Base-by-base conservation (phyloP, 1,140 invertebrate species). In the Drosophila rufa region DNA sequence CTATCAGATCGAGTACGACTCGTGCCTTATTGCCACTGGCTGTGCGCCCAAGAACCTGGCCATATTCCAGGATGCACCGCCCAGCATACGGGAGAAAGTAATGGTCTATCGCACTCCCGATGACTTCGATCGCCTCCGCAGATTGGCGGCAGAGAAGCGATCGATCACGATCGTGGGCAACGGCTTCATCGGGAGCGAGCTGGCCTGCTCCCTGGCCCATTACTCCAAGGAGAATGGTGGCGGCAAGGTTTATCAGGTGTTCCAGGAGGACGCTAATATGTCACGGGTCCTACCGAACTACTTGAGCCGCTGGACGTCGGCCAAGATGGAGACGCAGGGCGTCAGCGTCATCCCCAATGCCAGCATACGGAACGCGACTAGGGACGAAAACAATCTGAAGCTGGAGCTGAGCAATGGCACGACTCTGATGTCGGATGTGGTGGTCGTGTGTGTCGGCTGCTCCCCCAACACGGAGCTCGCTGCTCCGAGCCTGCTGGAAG, bases 161-260 rank as follows among this genome's bases (percentile, higher is more conserved):
- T 95, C 95, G 22, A 94, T 98, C 57, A 96, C 96, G 22, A 95
- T 99, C 79, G 94, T 99, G 82, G 98, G 98, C 11, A 97, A 97
- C 66, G 97, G 98, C 25, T 98, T 98, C 91, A 94, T 98, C 15
- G 98, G 97, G n/a, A 98, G 97, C 89, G 98, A 99, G 94, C 93
- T 99, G 33, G 96, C 97, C 7, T 97, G 96, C 91, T 96, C 97
- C 15, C 91, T 99, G 27, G 96, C 95, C 0, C 94, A 95, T 75
- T 95, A 95, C 94, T 92, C 92, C 50, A 93, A 93, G 55, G 71
- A 82, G 25, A 82, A 89, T 45, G 75, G 64, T 15, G 79, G 83
- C 7, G 79, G 86, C 5, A 91, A 94, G 77, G 94, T 98, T 7
- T 94, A 94, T 80, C 97, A 98, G 94, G 91, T 98, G 61, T 97